Percentiles rank a stretch among this genome's conserved stretches.
These are phyloP conservation scores for Xenus cinereus DNA, from an alignment of 2,113 vertebrate genomes.

Conservation along the genomic window DNA sequence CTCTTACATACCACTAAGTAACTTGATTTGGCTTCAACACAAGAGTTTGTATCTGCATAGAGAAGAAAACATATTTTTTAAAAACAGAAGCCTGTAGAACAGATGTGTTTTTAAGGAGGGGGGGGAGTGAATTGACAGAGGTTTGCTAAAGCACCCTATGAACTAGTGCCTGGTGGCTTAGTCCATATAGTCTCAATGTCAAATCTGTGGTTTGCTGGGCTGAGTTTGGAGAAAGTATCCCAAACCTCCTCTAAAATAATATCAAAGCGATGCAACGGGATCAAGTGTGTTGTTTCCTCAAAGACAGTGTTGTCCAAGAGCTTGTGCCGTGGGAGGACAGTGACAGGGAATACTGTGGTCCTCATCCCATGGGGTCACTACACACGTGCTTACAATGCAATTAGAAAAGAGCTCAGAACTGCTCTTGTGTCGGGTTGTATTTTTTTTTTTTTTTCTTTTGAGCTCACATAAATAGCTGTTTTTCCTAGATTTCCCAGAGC, in stretches of 20 bases:
- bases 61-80: neutral
- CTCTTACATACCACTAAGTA: neutral
- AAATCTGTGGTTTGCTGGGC: neutral
- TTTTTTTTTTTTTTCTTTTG: neutral
- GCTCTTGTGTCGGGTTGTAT: neutral
- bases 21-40: neutral
- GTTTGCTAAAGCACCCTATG: neutral
- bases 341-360: fast-evolving
- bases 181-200: fast-evolving
- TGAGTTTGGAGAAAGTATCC: neutral
- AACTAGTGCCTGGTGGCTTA: neutral
- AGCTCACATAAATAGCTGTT: neutral
- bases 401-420: neutral
- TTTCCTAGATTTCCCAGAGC: neutral
- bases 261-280: neutral
- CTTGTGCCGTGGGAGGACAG: fast-evolving
- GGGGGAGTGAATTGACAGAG: neutral
- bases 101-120: neutral
- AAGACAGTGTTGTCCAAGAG: fast-evolving
- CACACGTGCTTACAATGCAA: fast-evolving
- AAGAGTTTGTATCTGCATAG: neutral
- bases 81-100: neutral
- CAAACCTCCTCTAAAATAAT: neutral
- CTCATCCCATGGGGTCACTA: too few relatives aligned
- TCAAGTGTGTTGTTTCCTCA: fast-evolving